Evolutionary conservation across 1,140 invertebrate genomes (phyloP).

Genomic region (Araneus ventricosus): DNA sequence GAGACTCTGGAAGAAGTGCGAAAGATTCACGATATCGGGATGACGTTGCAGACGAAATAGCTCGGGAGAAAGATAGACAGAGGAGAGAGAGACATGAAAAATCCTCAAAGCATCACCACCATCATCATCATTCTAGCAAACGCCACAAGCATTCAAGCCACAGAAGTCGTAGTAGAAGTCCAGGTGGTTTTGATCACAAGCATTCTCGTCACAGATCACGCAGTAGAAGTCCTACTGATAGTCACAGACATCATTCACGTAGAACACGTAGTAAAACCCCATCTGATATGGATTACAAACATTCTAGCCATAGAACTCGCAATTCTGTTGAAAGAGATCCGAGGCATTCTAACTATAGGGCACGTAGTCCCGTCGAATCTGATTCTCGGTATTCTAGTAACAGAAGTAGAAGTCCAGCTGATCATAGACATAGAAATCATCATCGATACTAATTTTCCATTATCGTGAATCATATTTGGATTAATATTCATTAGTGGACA

Average conservation of each 20-base stretch:
- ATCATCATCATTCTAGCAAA: constrained; percentile 45
- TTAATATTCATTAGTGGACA: not conserved
- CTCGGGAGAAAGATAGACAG: constrained; percentile 77
- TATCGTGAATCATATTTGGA: not conserved
- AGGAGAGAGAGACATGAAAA: constrained; percentile 82
- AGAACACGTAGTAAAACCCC: constrained; percentile 15
- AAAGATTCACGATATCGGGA: constrained; percentile 57
- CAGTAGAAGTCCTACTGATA: not conserved
- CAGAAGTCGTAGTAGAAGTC: constrained; percentile 21
- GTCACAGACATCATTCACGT: not conserved
- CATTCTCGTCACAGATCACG: constrained; percentile 7
- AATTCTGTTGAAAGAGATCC: not conserved
- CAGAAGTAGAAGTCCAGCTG: not conserved
- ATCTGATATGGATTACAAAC: not conserved
- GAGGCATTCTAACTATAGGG: not conserved
- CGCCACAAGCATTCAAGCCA: constrained; percentile 22
- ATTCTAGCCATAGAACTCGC: not conserved
- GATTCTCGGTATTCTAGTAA: not conserved
- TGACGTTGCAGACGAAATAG: constrained; percentile 80
- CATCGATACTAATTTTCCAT: not conserved
- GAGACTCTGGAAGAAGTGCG: not conserved
- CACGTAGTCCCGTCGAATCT: not conserved
- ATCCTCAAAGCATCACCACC: constrained; percentile 43
- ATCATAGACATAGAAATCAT: constrained; percentile 9
- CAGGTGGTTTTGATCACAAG: not conserved